phyloP scores from a whole-genome alignment of 2,113 vertebrate species.

The Pangasianodon hypophthalmus region DNA sequence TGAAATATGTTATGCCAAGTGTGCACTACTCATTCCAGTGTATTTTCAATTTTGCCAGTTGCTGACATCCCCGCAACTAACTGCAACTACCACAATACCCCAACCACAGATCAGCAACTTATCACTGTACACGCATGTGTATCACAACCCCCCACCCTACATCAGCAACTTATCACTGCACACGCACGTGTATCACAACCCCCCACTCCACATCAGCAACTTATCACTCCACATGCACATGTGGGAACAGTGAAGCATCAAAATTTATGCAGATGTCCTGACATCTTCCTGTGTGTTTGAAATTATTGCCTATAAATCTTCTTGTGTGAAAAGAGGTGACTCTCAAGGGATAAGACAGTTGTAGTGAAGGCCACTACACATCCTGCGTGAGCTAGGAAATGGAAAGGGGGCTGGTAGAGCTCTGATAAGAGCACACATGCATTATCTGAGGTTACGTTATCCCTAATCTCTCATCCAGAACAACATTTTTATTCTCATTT shows the following conservation, averaged over 20 bases:
- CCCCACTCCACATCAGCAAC: neutral
- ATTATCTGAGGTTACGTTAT: neutral
- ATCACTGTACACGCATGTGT: neutral
- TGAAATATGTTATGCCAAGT: neutral
- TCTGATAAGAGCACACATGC: neutral
- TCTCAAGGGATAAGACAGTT: neutral
- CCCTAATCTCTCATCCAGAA: neutral
- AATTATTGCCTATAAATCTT: conserved; percentile 21
- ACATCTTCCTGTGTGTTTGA: conserved; percentile 20
- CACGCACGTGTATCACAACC: neutral
- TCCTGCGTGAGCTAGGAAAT: neutral
- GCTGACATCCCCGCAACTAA: neutral
- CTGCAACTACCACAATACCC: neutral
- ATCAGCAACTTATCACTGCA: neutral
- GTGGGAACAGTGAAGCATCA: neutral
- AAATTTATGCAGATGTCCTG: conserved; percentile 12
- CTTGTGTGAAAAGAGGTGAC: neutral
- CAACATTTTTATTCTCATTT: neutral
- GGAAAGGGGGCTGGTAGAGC: conserved; percentile 4
- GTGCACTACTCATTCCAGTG: neutral
- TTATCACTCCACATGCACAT: neutral
- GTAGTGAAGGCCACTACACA: neutral
- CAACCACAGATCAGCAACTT: neutral
- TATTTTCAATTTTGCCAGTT: neutral
- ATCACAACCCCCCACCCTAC: neutral